Evolutionary conservation across 2,113 vertebrate species (phyloP).

Genomic region (Cryptotis parvus): DNA sequence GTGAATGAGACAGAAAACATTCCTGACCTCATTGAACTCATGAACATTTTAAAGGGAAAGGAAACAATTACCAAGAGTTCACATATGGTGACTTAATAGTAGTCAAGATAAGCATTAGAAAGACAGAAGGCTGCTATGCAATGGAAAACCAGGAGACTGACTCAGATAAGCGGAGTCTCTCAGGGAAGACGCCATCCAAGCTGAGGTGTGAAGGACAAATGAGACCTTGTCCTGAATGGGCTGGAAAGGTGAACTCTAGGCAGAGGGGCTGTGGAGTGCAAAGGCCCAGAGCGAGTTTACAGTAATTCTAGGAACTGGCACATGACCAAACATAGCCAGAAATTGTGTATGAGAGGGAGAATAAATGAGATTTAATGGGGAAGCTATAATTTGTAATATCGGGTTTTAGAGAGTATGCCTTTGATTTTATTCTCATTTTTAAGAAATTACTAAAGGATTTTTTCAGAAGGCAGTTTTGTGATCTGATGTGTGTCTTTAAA

Average conservation of each 20-base stretch:
- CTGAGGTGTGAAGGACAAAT: background rate
- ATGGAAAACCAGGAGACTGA: conserved; percentile 15
- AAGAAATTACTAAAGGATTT: conserved; percentile 2
- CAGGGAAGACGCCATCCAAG: conserved; percentile 11
- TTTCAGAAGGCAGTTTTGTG: background rate
- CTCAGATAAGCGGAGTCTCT: conserved; percentile 43
- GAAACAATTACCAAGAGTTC: background rate
- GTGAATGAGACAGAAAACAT: background rate
- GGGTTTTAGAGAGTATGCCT: conserved; percentile 14
- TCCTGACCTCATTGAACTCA: background rate
- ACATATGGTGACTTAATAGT: conserved; percentile 3
- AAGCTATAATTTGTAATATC: conserved; percentile 35
- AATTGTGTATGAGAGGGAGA: conserved; percentile 22
- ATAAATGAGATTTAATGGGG: conserved; percentile 35
- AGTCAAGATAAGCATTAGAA: background rate
- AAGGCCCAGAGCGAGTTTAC: background rate
- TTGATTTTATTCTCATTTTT: conserved; percentile 55
- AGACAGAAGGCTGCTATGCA: background rate
- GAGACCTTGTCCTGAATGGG: background rate
- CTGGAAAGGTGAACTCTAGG: background rate
- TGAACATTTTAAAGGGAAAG: background rate
- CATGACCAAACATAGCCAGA: background rate
- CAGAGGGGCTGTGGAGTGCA: background rate
- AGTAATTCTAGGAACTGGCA: conserved; percentile 28
- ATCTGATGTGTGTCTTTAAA: background rate